Percentiles rank a stretch among this genome's conserved stretches.
Evolutionary conservation across 2,797 vertebrate species (phyloP).

Genomic region (Coregonus ussuriensis): DNA sequence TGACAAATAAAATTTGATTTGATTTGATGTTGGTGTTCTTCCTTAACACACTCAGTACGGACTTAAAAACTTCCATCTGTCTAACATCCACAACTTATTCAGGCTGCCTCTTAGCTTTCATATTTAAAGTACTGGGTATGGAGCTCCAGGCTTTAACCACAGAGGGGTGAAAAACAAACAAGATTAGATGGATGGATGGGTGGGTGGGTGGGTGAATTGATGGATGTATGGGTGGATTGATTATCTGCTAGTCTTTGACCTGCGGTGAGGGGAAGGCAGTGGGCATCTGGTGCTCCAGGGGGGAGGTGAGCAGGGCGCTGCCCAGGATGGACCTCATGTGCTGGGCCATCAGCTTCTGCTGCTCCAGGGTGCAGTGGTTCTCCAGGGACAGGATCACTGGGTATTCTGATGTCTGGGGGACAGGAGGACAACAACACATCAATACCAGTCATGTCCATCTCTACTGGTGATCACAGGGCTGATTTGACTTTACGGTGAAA

Average conservation of each 20-base stretch:
- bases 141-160: too few species aligned
- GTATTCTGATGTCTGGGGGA: slow-evolving; percentile 85
- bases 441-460: too few species aligned
- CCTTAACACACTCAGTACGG: too few species aligned
- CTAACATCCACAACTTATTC: background rate
- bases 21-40: background rate
- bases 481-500: slow-evolving; percentile 38
- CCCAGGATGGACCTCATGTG: slow-evolving; percentile 85
- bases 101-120: too few species aligned
- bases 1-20: too few species aligned
- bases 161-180: too few species aligned
- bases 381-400: slow-evolving; percentile 96
- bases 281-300: slow-evolving; percentile 73
- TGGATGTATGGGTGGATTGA: too few species aligned
- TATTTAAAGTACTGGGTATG: too few species aligned
- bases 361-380: slow-evolving; percentile 90
- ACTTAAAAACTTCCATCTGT: background rate
- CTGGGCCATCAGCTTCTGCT: slow-evolving; percentile 89
- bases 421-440: background rate
- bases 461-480: too few species aligned
- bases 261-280: slow-evolving; percentile 87
- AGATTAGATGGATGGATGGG: too few species aligned
- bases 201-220: too few species aligned
- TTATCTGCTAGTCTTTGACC: slow-evolving; percentile 66
- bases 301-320: slow-evolving; percentile 80